Evolutionary conservation across 2,113 vertebrate genomes (phyloP), one percentile per base, ranked within the genome.

Genomic region (Australoheros scitulus): DNA sequence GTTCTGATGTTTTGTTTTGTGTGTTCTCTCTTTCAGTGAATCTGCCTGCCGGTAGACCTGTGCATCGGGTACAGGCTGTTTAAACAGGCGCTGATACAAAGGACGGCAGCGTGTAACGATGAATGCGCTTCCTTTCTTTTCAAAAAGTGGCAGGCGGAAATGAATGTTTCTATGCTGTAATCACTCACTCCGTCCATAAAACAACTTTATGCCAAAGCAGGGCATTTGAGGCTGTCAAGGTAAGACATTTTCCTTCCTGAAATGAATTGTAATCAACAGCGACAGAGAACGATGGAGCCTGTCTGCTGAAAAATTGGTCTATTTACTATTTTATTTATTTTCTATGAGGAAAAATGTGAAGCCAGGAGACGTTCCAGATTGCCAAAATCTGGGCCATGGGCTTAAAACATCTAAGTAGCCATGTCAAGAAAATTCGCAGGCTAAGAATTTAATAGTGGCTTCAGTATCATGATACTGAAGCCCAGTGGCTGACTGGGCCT

Each of bases 371-470:
- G 20, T 81, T 87, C 64, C 82, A 81, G 80, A 79, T 87, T 8
- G 2, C 47, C 17, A 14, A 80, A 82, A 89, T 85, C 63, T 85
- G 80, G 87, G 88, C 89, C 80, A 80, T 7, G 26, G 59, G 63
- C 56, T 82, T 80, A 88, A 83, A 88, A 74, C 83, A 74, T 80
- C 77, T 77, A 80, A 89, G 86, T 63, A 85, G 7, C 87, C 78
- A 76, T 87, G 86, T 80, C 80, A 81, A 75, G 63, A 58, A 75
- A 88, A 77, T 38, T 65, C 7, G 61, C 50, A 34, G 32, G 63
- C 81, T 83, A 70, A 41, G 43, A 81, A 61, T 83, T 76, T 74
- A 82, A 87, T 72, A 82, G 83, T 79, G 63, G 85, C 68, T 85
- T 86, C 77, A 64, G 61, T 77, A 84, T 92, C 86, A 63, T 81